Percentiles rank a stretch among this genome's conserved stretches.
phyloP scores from a whole-genome alignment of 1,140 invertebrate species.

The Heliconius himera region DNA sequence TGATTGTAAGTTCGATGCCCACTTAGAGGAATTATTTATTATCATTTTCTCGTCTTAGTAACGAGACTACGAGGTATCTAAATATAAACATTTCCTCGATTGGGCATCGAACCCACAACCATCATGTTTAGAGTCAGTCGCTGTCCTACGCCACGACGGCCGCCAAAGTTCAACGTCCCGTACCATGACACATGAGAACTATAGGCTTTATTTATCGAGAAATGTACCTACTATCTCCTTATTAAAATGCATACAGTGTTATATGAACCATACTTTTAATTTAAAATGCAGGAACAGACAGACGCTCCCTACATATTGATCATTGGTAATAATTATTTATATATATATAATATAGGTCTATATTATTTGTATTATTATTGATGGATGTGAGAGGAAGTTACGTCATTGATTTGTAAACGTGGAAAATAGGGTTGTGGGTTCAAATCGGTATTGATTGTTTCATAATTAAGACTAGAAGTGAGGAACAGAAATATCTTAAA shows the following conservation, averaged over 20 bases:
- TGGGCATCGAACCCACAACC: neutral
- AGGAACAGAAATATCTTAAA: no score
- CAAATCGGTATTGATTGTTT: no score
- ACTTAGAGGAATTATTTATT: no score
- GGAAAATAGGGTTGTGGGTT: no score
- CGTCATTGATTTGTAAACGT: neutral
- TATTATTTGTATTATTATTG: neutral
- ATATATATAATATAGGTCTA: neutral
- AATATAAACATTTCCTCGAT: neutral
- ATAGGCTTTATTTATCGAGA: constrained; percentile 45
- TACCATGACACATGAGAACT: constrained; percentile 52
- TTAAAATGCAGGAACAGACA: constrained; percentile 51
- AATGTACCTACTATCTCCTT: constrained; percentile 49
- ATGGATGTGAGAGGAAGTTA: neutral
- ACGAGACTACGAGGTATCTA: no score
- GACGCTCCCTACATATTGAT: constrained; percentile 43
- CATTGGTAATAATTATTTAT: constrained; percentile 35
- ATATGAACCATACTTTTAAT: constrained; percentile 46
- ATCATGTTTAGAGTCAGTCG: neutral
- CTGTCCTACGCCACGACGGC: neutral
- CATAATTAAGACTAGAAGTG: no score
- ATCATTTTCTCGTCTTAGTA: no score
- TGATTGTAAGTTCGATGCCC: no score
- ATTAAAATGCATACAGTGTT: constrained; percentile 50
- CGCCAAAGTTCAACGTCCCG: neutral